Evolutionary conservation across 2,888 invertebrate genomes (phyloP).

Genomic region (Acleris holmiana): DNA sequence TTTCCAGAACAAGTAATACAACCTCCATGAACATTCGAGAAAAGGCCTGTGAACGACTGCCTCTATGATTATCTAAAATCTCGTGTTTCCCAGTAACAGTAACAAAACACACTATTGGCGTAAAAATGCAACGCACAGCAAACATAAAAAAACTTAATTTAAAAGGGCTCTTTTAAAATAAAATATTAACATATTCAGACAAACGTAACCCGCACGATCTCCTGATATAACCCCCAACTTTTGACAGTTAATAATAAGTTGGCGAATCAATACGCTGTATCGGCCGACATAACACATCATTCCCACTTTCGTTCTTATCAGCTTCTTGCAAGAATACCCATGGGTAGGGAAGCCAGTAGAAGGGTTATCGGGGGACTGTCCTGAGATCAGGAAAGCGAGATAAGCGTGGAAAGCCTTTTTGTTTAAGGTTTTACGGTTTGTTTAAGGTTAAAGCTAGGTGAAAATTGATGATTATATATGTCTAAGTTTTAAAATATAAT

Average conservation of each 20-base stretch:
- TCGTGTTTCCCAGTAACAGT: too few relatives aligned
- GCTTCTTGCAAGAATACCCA: constrained; percentile 49
- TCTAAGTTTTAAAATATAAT: too few relatives aligned
- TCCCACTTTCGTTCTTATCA: constrained; percentile 58
- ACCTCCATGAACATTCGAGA: too few relatives aligned
- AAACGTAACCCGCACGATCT: not conserved
- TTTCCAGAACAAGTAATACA: too few relatives aligned
- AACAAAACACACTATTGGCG: too few relatives aligned
- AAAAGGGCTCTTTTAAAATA: not conserved
- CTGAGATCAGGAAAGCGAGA: not conserved
- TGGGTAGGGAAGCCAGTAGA: constrained; percentile 21
- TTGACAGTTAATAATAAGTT: constrained; percentile 38
- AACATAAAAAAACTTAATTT: not conserved
- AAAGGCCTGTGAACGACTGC: too few relatives aligned
- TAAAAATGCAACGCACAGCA: too few relatives aligned
- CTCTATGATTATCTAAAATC: too few relatives aligned
- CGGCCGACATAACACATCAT: constrained; percentile 46
- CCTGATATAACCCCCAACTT: constrained; percentile 26
- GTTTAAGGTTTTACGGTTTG: too few relatives aligned
- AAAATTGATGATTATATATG: too few relatives aligned
- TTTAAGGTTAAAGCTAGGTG: too few relatives aligned
- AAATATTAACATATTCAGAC: constrained; percentile 1
- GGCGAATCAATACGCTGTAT: constrained; percentile 36
- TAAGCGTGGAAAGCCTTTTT: not conserved
- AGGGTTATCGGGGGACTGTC: constrained; percentile 1